phyloP scores from a whole-genome alignment of 2,797 vertebrate species.

The Parauchenoglanis punctatus region DNA sequence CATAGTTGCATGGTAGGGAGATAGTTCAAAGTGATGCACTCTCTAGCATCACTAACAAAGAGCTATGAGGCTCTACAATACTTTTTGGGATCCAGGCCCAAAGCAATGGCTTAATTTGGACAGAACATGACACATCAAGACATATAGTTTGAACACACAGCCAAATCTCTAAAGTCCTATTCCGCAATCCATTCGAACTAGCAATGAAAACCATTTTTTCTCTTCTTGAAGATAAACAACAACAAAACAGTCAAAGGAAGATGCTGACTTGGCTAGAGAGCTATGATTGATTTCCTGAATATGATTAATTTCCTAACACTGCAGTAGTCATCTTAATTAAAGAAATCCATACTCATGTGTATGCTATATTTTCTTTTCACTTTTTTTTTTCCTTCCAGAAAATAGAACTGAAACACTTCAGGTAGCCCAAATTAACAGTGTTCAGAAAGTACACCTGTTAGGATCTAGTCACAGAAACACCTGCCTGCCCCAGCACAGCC shows the following conservation, averaged over 20 bases:
- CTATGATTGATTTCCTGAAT: constrained; percentile 11
- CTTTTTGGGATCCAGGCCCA: not conserved
- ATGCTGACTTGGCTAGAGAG: not conserved
- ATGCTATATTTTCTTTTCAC: not conserved
- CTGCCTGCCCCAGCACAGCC: not conserved
- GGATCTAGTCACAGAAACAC: not conserved
- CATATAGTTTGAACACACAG: not conserved
- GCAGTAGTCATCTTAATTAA: not conserved
- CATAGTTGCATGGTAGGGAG: not conserved
- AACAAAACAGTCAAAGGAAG: not conserved
- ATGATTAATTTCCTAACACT: not conserved
- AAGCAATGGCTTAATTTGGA: constrained; percentile 5
- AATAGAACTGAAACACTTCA: constrained; percentile 11
- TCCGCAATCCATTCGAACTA: not conserved
- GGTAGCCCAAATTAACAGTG: not conserved
- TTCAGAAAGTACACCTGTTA: not conserved
- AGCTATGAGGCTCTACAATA: not conserved
- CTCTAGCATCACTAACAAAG: not conserved
- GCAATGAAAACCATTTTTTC: not conserved
- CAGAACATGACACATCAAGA: not conserved
- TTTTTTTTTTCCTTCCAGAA: not conserved
- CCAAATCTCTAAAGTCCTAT: not conserved
- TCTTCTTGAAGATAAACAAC: not conserved
- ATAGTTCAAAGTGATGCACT: not conserved
- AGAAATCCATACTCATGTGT: not conserved